Evolutionary conservation across 1,140 invertebrate genomes (phyloP).

Genomic region (Drosophila navojoa): DNA sequence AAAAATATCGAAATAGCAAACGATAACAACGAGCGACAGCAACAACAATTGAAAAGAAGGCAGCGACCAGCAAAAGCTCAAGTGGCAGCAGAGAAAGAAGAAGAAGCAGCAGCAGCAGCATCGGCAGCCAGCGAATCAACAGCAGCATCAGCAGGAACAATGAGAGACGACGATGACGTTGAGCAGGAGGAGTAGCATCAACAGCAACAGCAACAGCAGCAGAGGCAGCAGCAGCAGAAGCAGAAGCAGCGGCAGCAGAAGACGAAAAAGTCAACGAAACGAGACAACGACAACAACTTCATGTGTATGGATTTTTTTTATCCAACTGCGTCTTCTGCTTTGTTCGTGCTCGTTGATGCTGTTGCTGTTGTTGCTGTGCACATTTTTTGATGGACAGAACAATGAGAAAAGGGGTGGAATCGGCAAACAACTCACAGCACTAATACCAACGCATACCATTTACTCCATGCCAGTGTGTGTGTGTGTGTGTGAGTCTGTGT

Average conservation of each 20-base stretch:
- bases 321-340: slow-evolving; percentile 36
- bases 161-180: slow-evolving; percentile 54
- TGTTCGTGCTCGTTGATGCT: slow-evolving; percentile 28
- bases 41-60: slow-evolving; percentile 58
- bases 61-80: slow-evolving; percentile 48
- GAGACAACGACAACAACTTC: slow-evolving; percentile 55
- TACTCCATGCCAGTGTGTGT: not conserved
- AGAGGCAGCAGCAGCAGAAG: slow-evolving; percentile 27
- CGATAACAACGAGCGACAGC: slow-evolving; percentile 51
- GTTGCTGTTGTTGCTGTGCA: slow-evolving; percentile 30
- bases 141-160: slow-evolving; percentile 54
- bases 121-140: slow-evolving; percentile 64
- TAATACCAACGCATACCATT: slow-evolving; percentile 32
- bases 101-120: slow-evolving; percentile 28
- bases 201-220: not conserved
- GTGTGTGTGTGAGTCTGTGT: slow-evolving; percentile 29
- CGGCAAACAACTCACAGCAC: slow-evolving; percentile 48
- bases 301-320: slow-evolving; percentile 44
- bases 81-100: slow-evolving; percentile 34
- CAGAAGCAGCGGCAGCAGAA: slow-evolving; percentile 42
- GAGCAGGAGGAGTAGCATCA: slow-evolving; percentile 49
- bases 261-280: slow-evolving; percentile 68
- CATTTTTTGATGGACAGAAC: slow-evolving; percentile 81
- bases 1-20: slow-evolving; percentile 59
- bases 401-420: slow-evolving; percentile 83